phyloP scores from a whole-genome alignment of 2,888 invertebrate species.

The Phalera bucephala region DNA sequence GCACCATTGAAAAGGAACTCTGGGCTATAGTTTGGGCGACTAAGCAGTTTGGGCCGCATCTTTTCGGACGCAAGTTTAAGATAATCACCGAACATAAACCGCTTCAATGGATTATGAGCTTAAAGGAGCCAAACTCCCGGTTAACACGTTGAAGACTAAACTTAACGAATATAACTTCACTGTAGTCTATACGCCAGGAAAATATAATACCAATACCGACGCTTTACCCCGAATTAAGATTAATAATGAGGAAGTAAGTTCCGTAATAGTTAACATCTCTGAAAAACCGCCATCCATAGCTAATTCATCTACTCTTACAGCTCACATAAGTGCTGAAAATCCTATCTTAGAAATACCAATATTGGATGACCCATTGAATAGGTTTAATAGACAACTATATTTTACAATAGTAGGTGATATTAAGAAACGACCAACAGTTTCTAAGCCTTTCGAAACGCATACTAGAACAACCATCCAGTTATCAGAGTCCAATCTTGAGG shows the following conservation, averaged over 20 bases:
- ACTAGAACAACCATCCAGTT: constrained; percentile 13
- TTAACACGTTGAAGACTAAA: constrained; percentile 40
- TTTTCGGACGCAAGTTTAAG: constrained; percentile 42
- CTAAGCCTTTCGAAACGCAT: constrained; percentile 7
- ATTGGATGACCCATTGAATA: constrained; percentile 6
- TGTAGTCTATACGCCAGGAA: constrained; percentile 18
- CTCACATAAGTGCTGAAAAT: constrained; percentile 21
- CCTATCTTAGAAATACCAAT: constrained; percentile 18
- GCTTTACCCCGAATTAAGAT: constrained; percentile 26
- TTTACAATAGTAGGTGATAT: constrained; percentile 4
- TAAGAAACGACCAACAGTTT: constrained; percentile 1
- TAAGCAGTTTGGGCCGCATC: constrained; percentile 34
- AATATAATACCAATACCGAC: constrained; percentile 16
- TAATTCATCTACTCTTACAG: no score
- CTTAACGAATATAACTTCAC: constrained; percentile 19
- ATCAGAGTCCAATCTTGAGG: no score
- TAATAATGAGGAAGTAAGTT: constrained; percentile 1
- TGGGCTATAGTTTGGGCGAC: constrained; percentile 38
- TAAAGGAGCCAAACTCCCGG: constrained; percentile 38
- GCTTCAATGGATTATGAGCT: constrained; percentile 31
- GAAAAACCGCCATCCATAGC: no score
- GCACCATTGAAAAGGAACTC: constrained; percentile 40
- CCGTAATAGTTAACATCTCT: no score
- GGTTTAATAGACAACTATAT: constrained; percentile 3
- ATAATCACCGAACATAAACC: constrained; percentile 51